phyloP scores from a whole-genome alignment of 2,888 invertebrate genomes.

The Diadegma fenestrale region DNA sequence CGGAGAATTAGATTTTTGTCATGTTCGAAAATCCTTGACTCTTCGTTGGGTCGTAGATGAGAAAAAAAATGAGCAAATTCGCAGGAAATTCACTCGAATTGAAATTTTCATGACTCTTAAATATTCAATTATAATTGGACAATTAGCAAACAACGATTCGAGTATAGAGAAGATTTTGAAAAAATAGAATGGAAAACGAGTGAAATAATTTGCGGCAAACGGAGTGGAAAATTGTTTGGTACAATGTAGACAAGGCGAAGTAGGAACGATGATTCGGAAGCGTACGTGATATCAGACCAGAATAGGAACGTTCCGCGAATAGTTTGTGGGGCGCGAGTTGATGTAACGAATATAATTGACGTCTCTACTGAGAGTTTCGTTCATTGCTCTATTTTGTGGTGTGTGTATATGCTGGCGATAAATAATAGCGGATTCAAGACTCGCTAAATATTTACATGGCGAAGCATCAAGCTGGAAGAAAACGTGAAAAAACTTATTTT shows the following conservation, averaged over 20 bases:
- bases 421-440: constrained; percentile 36
- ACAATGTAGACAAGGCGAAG: neutral
- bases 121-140: neutral
- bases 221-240: neutral
- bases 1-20: neutral
- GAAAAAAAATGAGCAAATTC: neutral
- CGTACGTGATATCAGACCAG: constrained; percentile 18
- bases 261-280: constrained; percentile 23
- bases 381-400: constrained; percentile 54
- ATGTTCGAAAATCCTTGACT: neutral
- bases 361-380: constrained; percentile 43
- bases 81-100: neutral
- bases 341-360: constrained; percentile 46
- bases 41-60: neutral
- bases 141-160: neutral
- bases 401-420: constrained; percentile 18
- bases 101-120: neutral
- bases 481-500: neutral
- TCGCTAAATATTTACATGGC: constrained; percentile 16
- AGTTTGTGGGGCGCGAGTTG: constrained; percentile 42
- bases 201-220: neutral
- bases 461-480: neutral
- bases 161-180: neutral
- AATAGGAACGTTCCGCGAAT: constrained; percentile 50
- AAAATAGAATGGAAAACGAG: neutral